phyloP scores from a whole-genome alignment of 2,888 invertebrate genomes.

The Ennomos erosarius region DNA sequence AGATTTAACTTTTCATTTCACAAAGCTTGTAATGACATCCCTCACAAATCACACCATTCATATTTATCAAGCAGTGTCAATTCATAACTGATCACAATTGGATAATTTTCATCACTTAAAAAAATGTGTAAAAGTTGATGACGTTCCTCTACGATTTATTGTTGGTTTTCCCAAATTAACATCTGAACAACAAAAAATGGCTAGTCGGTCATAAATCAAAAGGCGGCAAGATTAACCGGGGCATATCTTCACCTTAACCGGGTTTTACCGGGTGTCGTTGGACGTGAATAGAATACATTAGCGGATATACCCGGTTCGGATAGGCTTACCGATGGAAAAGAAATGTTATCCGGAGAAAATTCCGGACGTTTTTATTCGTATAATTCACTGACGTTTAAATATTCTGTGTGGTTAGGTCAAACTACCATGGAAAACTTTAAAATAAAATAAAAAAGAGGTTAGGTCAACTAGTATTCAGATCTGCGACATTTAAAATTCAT shows the following conservation, averaged over 20 bases:
- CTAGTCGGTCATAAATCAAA: conserved; percentile 74
- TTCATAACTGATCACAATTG: too few relatives aligned
- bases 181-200: conserved; percentile 42
- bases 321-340: conserved; percentile 23
- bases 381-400: conserved; percentile 6
- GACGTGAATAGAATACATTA: conserved; percentile 79
- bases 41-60: too few relatives aligned
- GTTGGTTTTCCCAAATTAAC: conserved; percentile 35
- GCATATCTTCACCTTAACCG: conserved; percentile 79
- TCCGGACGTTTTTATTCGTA: conserved; percentile 10
- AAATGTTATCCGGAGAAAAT: conserved; percentile 21
- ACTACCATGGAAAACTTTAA: too few relatives aligned
- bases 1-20: too few relatives aligned
- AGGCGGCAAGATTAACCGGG: conserved; percentile 72
- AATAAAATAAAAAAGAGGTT: too few relatives aligned
- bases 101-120: not conserved
- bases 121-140: not conserved
- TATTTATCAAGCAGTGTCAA: too few relatives aligned
- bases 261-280: conserved; percentile 75
- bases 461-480: too few relatives aligned
- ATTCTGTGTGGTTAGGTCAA: not conserved
- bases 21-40: too few relatives aligned
- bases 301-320: conserved; percentile 51
- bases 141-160: conserved; percentile 12
- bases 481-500: too few relatives aligned